Conservation (phyloP, 2,113 vertebrate species). For the Datnioides undecimradiatus region DNA sequence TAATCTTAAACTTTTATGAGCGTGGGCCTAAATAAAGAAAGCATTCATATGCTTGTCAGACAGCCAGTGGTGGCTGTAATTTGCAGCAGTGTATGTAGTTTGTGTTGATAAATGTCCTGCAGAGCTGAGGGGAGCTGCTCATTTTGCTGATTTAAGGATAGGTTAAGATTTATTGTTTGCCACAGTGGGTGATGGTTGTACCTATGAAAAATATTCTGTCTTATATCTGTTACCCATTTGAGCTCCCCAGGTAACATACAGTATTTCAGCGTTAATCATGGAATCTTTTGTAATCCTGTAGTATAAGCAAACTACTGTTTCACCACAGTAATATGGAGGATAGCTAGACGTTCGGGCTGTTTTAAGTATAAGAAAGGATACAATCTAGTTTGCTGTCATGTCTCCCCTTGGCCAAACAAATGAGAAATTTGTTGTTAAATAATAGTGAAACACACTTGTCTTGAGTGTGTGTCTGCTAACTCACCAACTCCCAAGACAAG, state of each 20-base stretch:
- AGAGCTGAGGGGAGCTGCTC: conserved; percentile 11
- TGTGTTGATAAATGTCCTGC: conserved; percentile 39
- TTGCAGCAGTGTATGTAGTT: conserved; percentile 16
- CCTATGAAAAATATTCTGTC: not conserved
- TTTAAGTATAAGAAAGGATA: conserved; percentile 1
- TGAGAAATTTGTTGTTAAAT: conserved; percentile 29
- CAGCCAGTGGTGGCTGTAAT: conserved; percentile 33
- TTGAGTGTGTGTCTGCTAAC: conserved; percentile 2
- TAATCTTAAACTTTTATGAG: conserved; percentile 71
- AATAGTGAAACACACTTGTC: conserved; percentile 19
- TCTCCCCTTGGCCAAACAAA: conserved; percentile 24
- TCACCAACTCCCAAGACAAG: conserved; percentile 37
- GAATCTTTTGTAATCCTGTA: conserved; percentile 21
- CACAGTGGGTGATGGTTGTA: not conserved
- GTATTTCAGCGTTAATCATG: conserved; percentile 32
- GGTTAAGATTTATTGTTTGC: conserved; percentile 6
- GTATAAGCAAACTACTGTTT: conserved; percentile 12
- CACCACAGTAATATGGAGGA: conserved; percentile 1
- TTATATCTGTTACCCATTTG: conserved; percentile 11
- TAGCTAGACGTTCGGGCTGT: not conserved
- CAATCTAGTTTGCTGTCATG: conserved; percentile 8
- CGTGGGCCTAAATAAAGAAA: conserved; percentile 70
- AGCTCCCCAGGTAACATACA: not conserved
- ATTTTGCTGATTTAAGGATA: conserved; percentile 34
- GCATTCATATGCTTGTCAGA: conserved; percentile 45